phyloP scores from a whole-genome alignment of 1,140 invertebrate genomes.

The Schlechtendalia chinensis region DNA sequence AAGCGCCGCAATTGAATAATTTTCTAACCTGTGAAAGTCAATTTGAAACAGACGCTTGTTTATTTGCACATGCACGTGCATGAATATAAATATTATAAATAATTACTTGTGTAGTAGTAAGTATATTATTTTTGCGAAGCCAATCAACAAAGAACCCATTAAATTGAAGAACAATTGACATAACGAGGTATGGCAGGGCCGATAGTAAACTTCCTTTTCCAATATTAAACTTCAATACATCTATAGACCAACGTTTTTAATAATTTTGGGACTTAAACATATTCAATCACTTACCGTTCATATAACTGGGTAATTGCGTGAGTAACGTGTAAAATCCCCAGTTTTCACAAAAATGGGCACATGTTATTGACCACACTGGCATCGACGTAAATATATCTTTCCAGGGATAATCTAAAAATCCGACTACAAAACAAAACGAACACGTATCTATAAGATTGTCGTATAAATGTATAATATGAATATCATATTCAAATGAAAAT shows the following conservation, averaged over 20 bases:
- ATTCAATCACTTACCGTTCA: slow-evolving; percentile 66
- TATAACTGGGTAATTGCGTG: slow-evolving; percentile 86
- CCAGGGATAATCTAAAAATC: slow-evolving; percentile 64
- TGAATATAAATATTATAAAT: too few relatives aligned
- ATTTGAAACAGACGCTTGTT: neutral
- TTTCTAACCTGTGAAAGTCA: slow-evolving; percentile 62
- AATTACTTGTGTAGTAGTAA: slow-evolving; percentile 69
- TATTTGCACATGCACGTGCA: neutral
- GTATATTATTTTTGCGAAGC: slow-evolving; percentile 63
- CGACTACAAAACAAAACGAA: neutral
- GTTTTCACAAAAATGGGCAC: slow-evolving; percentile 90
- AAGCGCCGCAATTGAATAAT: slow-evolving; percentile 74
- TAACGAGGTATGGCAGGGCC: slow-evolving; percentile 80
- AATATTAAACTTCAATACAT: slow-evolving; percentile 70
- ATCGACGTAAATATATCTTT: slow-evolving; percentile 73
- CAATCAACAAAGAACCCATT: slow-evolving; percentile 80
- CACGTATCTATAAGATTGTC: neutral
- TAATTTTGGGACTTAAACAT: neutral
- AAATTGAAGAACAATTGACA: slow-evolving; percentile 75
- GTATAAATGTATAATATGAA: neutral
- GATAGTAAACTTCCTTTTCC: slow-evolving; percentile 77
- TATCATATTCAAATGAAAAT: neutral
- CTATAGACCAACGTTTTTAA: slow-evolving; percentile 57
- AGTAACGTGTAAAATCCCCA: slow-evolving; percentile 94
- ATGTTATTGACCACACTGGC: slow-evolving; percentile 86